Conservation (phyloP, 2,113 vertebrate species). For the Rattus rattus region DNA sequence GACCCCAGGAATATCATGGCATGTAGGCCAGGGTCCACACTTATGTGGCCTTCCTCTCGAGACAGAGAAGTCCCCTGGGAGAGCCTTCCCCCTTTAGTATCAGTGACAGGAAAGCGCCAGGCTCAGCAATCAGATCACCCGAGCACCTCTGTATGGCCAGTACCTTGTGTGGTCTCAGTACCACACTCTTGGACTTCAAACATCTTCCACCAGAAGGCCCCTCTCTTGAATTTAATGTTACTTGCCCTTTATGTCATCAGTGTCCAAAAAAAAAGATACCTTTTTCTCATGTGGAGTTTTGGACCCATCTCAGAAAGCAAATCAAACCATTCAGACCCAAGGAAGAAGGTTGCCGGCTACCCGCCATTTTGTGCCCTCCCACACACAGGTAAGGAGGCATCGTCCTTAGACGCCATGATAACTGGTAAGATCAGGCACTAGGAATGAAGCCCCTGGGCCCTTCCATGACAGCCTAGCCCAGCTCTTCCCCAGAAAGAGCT, state of each 20-base stretch:
- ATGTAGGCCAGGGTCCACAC: not conserved
- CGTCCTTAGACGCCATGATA: fast-evolving
- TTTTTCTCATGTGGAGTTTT: not conserved
- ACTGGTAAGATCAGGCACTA: not conserved
- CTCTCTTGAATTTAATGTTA: not conserved
- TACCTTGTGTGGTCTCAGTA: not conserved
- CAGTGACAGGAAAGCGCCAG: not conserved
- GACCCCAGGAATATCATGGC: not conserved
- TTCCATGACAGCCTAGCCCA: not conserved
- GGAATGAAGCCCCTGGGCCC: not conserved
- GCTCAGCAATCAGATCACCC: not conserved
- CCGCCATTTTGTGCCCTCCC: not conserved
- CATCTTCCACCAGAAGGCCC: not conserved
- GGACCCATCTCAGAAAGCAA: not conserved
- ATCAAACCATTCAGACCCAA: not conserved
- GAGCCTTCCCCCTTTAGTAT: too few relatives aligned
- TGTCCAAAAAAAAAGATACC: not conserved
- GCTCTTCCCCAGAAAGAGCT: not conserved
- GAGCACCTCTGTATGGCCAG: fast-evolving
- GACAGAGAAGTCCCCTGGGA: not conserved
- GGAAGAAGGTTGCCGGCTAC: not conserved
- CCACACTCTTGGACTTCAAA: not conserved
- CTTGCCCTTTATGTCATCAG: not conserved
- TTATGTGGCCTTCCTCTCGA: fast-evolving
- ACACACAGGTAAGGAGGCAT: not conserved